These are phyloP conservation scores for Pseudanteris insignis DNA, from an alignment of 2,888 invertebrate species.

Conservation along the genomic window DNA sequence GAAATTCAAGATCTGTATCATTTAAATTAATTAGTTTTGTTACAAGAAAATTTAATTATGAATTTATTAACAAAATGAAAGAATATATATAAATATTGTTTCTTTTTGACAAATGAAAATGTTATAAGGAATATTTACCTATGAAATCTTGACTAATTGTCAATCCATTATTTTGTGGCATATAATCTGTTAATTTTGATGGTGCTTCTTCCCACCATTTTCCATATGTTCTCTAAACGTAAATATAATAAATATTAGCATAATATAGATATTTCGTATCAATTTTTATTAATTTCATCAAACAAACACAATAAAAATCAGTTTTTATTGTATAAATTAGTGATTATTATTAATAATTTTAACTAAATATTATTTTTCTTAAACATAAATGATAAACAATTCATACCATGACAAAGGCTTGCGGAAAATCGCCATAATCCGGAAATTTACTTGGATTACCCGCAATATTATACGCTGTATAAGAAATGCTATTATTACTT, in stretches of 20 bases:
- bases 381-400: constrained; percentile 54
- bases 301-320: too few relatives aligned
- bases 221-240: constrained; percentile 84
- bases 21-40: background rate
- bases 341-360: too few relatives aligned
- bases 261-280: too few relatives aligned
- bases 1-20: constrained; percentile 73
- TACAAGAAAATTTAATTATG: too few relatives aligned
- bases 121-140: too few relatives aligned
- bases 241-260: too few relatives aligned
- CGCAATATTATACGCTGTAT: constrained; percentile 85
- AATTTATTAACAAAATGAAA: too few relatives aligned
- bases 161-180: constrained; percentile 76
- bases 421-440: constrained; percentile 89
- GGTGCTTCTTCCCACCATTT: constrained; percentile 86
- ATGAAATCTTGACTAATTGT: constrained; percentile 83
- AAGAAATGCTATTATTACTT: constrained; percentile 85
- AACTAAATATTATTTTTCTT: too few relatives aligned
- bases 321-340: too few relatives aligned
- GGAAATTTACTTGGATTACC: constrained; percentile 88
- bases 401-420: constrained; percentile 89
- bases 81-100: too few relatives aligned
- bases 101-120: too few relatives aligned
- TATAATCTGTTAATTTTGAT: constrained; percentile 75
- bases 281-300: too few relatives aligned